Evolutionary conservation across 2,113 vertebrate genomes (phyloP).

Genomic region (Myiagra hebetior): DNA sequence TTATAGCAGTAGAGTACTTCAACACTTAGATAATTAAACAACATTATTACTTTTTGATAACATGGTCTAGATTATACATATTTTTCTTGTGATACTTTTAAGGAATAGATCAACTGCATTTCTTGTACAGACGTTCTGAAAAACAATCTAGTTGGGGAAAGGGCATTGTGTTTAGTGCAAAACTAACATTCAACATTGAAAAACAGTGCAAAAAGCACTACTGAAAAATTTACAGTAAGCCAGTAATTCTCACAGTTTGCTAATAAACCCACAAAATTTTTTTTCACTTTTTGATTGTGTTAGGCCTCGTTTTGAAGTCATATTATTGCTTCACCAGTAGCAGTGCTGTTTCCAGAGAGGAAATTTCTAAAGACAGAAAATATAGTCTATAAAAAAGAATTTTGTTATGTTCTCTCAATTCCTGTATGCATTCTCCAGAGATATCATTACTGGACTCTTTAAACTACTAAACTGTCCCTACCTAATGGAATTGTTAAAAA

Average conservation of each 20-base stretch:
- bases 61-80: neutral
- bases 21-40: neutral
- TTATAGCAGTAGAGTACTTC: neutral
- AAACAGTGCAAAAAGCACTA: neutral
- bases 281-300: neutral
- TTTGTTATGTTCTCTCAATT: neutral
- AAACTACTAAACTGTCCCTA: neutral
- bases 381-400: neutral
- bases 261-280: neutral
- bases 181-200: neutral
- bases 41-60: neutral
- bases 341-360: neutral
- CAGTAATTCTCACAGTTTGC: neutral
- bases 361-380: neutral
- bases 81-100: neutral
- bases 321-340: neutral
- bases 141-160: neutral
- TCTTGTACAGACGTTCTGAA: neutral
- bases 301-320: neutral
- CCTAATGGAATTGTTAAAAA: neutral
- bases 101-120: neutral
- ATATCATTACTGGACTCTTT: neutral
- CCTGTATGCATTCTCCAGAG: neutral
- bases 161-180: neutral
- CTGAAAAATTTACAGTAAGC: neutral